Evolutionary conservation across 2,113 vertebrate genomes (phyloP).

Genomic region (Onychorhynchus coronatus): DNA sequence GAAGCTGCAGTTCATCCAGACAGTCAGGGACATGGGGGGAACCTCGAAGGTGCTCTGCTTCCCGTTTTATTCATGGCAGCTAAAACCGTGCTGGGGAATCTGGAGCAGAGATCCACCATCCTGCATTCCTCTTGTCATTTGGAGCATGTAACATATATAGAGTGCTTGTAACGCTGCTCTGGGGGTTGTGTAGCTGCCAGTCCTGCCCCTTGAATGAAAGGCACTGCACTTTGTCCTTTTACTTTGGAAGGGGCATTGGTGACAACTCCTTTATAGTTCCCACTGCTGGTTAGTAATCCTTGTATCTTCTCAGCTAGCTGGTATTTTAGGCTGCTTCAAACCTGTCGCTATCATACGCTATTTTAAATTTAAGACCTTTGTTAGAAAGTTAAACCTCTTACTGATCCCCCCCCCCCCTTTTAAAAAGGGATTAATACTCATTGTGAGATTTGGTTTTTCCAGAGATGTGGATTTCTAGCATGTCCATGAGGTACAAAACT

Average conservation of each 20-base stretch:
- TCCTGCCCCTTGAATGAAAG: not conserved
- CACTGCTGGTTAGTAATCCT: not conserved
- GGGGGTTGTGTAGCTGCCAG: not conserved
- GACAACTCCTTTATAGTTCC: not conserved
- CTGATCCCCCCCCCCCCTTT: not conserved
- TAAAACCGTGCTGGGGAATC: not conserved
- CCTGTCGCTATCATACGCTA: not conserved
- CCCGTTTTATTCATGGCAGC: slow-evolving; percentile 14
- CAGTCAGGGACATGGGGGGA: not conserved
- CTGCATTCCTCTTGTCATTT: slow-evolving; percentile 24
- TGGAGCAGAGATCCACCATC: not conserved
- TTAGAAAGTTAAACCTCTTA: not conserved
- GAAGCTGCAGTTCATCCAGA: slow-evolving; percentile 13
- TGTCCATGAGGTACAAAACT: not conserved
- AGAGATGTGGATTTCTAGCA: not conserved
- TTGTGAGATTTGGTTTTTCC: not conserved
- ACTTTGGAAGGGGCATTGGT: not conserved
- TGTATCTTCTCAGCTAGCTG: not conserved
- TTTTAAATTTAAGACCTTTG: not conserved
- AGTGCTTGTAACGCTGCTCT: not conserved
- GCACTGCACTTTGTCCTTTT: not conserved
- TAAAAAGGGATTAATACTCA: not conserved
- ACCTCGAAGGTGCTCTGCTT: slow-evolving; percentile 1
- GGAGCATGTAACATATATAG: slow-evolving; percentile 3
- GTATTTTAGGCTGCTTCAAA: not conserved